These are phyloP conservation scores for Neosalanx taihuensis DNA, from an alignment of 2,797 vertebrate genomes.

Conservation along the genomic window DNA sequence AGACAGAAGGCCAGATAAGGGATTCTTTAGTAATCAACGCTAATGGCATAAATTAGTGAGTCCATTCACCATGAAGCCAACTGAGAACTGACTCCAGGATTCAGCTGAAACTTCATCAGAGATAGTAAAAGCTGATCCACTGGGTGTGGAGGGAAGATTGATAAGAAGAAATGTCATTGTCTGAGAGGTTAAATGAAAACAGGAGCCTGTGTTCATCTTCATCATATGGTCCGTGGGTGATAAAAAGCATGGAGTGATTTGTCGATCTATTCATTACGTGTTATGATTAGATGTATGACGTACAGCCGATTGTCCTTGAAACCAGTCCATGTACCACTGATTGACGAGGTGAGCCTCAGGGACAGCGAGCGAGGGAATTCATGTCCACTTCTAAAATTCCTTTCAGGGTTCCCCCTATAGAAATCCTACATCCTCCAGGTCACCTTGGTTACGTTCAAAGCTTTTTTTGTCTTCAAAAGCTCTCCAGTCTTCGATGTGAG, in stretches of 20 bases:
- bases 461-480: constrained; percentile 45
- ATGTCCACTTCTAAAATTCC: constrained; percentile 14
- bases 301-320: neutral
- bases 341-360: neutral
- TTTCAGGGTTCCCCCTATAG: constrained; percentile 27
- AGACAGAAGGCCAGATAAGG: neutral
- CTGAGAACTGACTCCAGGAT: neutral
- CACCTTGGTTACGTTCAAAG: constrained; percentile 46
- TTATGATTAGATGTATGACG: neutral
- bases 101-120: neutral
- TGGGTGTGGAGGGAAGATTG: neutral
- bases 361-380: constrained; percentile 3
- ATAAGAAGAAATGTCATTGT: neutral
- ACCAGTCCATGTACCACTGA: neutral
- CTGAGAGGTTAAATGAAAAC: neutral
- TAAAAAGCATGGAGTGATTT: neutral
- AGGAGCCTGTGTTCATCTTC: neutral
- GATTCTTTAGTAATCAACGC: neutral
- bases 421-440: constrained; percentile 41
- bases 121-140: neutral
- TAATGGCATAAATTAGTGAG: constrained; percentile 7
- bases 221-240: neutral
- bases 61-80: constrained; percentile 1
- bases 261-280: constrained; percentile 1
- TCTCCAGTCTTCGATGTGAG: constrained; percentile 33